Evolutionary conservation across 2,888 invertebrate genomes (phyloP).

Genomic region (Epirrhoe alternata): DNA sequence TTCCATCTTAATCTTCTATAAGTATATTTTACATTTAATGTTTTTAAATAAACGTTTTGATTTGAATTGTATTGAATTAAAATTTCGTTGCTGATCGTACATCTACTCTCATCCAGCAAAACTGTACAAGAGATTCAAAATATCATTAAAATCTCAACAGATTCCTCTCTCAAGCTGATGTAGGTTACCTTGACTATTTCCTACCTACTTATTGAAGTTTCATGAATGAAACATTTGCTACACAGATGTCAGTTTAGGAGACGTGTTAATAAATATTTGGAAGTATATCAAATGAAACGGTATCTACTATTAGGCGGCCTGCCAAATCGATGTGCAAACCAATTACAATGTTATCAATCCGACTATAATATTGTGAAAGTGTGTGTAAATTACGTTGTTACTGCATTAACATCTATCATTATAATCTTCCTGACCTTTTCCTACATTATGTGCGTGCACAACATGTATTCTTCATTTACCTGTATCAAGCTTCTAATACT

Average conservation of each 20-base stretch:
- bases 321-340: constrained; percentile 40
- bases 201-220: neutral
- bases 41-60: too few relatives aligned
- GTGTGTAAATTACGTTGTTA: neutral
- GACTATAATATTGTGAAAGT: constrained; percentile 5
- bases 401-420: neutral
- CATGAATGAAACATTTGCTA: constrained; percentile 17
- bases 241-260: constrained; percentile 17
- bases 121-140: too few relatives aligned
- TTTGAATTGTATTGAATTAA: too few relatives aligned
- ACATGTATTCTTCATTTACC: too few relatives aligned
- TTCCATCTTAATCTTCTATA: too few relatives aligned
- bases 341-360: constrained; percentile 26
- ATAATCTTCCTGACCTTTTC: neutral
- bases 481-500: too few relatives aligned
- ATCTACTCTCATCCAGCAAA: too few relatives aligned
- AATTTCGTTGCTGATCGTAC: too few relatives aligned
- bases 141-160: too few relatives aligned
- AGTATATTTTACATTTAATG: too few relatives aligned
- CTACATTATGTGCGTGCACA: neutral
- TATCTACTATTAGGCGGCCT: constrained; percentile 33
- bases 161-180: neutral
- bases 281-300: constrained; percentile 32
- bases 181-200: neutral
- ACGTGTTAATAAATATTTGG: constrained; percentile 33